These are phyloP conservation scores for Tapera naevia DNA, from an alignment of 2,797 vertebrate genomes.

Conservation along the genomic window DNA sequence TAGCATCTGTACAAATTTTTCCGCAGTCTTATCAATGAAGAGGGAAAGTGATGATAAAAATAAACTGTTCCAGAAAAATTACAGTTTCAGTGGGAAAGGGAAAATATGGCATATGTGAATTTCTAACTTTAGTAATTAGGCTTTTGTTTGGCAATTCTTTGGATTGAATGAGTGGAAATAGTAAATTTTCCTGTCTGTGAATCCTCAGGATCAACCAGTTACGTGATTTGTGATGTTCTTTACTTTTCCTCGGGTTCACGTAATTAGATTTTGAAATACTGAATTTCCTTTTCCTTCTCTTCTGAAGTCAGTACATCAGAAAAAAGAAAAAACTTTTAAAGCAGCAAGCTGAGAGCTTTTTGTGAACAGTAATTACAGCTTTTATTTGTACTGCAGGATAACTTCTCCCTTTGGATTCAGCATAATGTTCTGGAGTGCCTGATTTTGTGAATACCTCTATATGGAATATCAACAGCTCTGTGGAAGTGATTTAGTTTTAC, in stretches of 20 bases:
- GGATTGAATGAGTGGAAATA: background rate
- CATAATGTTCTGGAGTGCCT: constrained; percentile 24
- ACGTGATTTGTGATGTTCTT: background rate
- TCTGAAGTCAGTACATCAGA: background rate
- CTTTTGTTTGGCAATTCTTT: background rate
- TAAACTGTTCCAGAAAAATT: background rate
- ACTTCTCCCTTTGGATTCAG: constrained; percentile 51
- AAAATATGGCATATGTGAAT: background rate
- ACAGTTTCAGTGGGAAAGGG: background rate
- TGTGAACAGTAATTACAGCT: constrained; percentile 40
- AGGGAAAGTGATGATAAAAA: background rate
- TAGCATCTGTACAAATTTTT: background rate
- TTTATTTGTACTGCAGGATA: constrained; percentile 36
- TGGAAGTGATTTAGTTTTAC: constrained; percentile 52
- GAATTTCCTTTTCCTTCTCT: constrained; percentile 35
- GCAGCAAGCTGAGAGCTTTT: constrained; percentile 22
- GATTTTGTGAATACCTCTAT: constrained; percentile 5
- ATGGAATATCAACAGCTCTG: constrained; percentile 2
- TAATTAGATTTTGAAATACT: constrained; percentile 27
- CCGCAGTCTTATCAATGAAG: background rate
- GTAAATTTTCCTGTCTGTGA: background rate
- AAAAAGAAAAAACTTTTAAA: constrained; percentile 2
- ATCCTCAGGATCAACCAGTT: background rate
- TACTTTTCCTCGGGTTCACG: background rate
- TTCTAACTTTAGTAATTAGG: background rate